Evolutionary conservation across 2,888 invertebrate species (phyloP).

Genomic region (Ceraclea dissimilis): DNA sequence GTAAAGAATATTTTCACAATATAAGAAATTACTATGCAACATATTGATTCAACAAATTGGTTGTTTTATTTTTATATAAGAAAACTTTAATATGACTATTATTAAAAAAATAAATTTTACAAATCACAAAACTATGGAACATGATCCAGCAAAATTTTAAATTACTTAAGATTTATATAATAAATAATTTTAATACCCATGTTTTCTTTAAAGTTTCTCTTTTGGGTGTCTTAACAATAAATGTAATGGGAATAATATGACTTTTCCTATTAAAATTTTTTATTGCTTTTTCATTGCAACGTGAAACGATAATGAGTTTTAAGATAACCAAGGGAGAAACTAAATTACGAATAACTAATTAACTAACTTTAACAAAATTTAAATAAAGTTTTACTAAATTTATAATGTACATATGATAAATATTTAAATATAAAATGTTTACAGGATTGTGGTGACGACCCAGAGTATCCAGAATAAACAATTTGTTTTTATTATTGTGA

Average conservation of each 20-base stretch:
- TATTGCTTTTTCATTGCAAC: too few species aligned
- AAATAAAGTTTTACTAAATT: slow-evolving; percentile 14
- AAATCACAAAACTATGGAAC: background rate
- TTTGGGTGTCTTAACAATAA: background rate
- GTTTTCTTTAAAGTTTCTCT: background rate
- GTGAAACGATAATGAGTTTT: too few species aligned
- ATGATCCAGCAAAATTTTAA: background rate
- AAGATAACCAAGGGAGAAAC: background rate
- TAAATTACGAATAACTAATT: background rate
- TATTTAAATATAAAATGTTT: slow-evolving; percentile 25
- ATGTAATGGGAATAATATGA: too few species aligned
- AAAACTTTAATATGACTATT: background rate
- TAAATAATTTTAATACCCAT: background rate
- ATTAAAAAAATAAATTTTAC: background rate
- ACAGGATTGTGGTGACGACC: slow-evolving; percentile 24
- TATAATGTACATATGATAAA: slow-evolving; percentile 25
- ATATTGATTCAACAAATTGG: background rate
- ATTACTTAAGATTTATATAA: background rate
- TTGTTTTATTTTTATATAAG: too few species aligned
- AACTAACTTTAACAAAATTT: slow-evolving; percentile 3
- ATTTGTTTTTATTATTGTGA: slow-evolving; percentile 13
- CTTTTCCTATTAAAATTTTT: too few species aligned
- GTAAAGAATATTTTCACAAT: too few species aligned
- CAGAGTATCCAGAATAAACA: slow-evolving; percentile 23
- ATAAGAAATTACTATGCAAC: too few species aligned